These are phyloP conservation scores for Cataglyphis cursor DNA, from an alignment of 2,888 invertebrate species.

Conservation along the genomic window DNA sequence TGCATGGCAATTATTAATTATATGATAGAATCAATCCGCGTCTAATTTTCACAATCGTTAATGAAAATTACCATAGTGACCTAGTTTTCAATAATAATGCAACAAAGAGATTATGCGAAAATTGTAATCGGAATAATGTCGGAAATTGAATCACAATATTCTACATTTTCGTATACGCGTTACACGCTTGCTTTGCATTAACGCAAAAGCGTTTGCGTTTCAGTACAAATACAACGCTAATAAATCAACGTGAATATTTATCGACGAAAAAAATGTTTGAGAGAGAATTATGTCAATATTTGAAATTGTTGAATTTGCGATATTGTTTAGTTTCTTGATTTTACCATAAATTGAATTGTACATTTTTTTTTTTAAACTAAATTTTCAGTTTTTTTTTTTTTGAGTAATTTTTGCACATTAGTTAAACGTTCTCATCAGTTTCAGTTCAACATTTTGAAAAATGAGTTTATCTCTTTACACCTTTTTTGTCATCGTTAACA, in stretches of 20 bases:
- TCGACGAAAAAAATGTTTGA: neutral
- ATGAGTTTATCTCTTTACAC: neutral
- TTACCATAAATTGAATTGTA: slow-evolving; percentile 1
- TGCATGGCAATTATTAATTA: slow-evolving; percentile 22
- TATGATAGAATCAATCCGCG: slow-evolving; percentile 24
- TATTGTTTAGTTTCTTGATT: neutral
- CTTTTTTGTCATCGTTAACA: neutral
- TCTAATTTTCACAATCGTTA: slow-evolving; percentile 29
- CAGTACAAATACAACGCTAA: neutral
- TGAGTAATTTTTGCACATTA: neutral
- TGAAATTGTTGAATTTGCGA: neutral
- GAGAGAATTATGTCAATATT: neutral
- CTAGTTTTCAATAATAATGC: slow-evolving; percentile 32
- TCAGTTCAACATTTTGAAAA: neutral
- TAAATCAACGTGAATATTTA: neutral
- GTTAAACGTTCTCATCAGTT: neutral
- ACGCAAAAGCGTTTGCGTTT: slow-evolving; percentile 25
- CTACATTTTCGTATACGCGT: neutral
- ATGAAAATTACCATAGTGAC: slow-evolving; percentile 34
- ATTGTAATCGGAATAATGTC: slow-evolving; percentile 41
- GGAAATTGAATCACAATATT: slow-evolving; percentile 35
- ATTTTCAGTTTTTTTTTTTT: neutral
- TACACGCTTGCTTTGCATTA: neutral
- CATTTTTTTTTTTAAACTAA: neutral
- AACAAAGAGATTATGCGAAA: slow-evolving; percentile 43